These are phyloP conservation scores for Todiramphus chloris DNA, from an alignment of 2,113 vertebrate genomes.

Conservation along the genomic window DNA sequence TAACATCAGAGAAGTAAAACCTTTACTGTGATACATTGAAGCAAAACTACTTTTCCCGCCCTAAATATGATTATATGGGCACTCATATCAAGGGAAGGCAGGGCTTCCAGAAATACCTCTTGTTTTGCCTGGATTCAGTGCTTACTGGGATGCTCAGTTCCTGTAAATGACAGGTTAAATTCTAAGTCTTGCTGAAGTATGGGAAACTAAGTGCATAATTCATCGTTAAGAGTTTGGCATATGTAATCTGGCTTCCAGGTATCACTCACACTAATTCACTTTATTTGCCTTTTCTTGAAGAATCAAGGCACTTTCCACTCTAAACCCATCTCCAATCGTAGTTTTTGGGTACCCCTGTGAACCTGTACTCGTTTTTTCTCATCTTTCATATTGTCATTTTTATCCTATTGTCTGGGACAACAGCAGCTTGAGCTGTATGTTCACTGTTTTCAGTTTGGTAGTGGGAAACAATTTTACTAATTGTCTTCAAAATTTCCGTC, in stretches of 20 bases:
- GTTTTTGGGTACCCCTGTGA: background rate
- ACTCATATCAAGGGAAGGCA: background rate
- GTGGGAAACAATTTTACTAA: background rate
- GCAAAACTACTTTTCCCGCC: background rate
- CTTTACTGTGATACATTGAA: background rate
- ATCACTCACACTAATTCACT: background rate
- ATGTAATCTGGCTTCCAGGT: background rate
- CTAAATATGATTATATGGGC: background rate
- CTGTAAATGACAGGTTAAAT: background rate
- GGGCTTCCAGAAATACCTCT: background rate
- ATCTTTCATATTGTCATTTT: background rate
- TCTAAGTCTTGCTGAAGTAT: background rate
- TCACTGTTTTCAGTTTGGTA: background rate
- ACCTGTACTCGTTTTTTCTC: background rate
- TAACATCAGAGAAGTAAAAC: background rate
- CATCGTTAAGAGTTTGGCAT: background rate
- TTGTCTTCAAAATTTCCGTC: background rate
- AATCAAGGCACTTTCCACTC: background rate
- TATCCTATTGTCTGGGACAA: background rate
- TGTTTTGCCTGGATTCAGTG: background rate
- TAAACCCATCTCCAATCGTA: background rate
- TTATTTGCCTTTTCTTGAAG: background rate
- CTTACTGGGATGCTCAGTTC: background rate
- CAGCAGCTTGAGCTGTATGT: background rate
- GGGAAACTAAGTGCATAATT: constrained; percentile 5